Conservation (phyloP, 2,888 invertebrate genomes). For the Electrophaes corylata region DNA sequence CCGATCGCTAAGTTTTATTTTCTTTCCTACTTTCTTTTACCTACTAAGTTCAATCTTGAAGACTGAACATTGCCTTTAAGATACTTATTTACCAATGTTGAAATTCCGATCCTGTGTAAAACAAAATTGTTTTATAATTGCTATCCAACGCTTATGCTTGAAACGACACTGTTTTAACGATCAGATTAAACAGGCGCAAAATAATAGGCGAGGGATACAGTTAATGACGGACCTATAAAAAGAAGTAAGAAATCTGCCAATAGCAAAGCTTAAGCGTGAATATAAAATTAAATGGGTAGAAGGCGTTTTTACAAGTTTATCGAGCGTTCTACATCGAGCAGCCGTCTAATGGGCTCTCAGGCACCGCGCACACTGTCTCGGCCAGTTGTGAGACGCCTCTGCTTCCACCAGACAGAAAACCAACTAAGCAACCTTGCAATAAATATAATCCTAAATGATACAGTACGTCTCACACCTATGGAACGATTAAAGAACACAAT, state of each 20-base stretch:
- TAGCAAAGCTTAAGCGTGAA: constrained; percentile 79
- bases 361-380: constrained; percentile 80
- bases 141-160: constrained; percentile 46
- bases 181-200: constrained; percentile 64
- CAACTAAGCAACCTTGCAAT: constrained; percentile 58
- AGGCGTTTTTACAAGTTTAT: constrained; percentile 84
- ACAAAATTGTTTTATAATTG: constrained; percentile 42
- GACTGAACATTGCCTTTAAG: neutral
- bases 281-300: constrained; percentile 83
- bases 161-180: constrained; percentile 57
- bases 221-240: constrained; percentile 74
- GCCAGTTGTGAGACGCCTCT: constrained; percentile 63
- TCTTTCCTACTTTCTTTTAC: neutral
- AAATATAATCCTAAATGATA: constrained; percentile 55
- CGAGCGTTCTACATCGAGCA: constrained; percentile 81
- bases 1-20: neutral
- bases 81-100: constrained; percentile 20
- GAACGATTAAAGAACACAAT: constrained; percentile 62
- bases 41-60: neutral
- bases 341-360: constrained; percentile 79
- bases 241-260: constrained; percentile 79
- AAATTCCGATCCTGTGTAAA: constrained; percentile 28
- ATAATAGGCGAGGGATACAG: constrained; percentile 72
- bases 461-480: constrained; percentile 35
- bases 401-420: constrained; percentile 50